A percentile compares a stretch with the other conserved stretches of the same genome.
Evolutionary conservation across 2,888 invertebrate species (phyloP).

Genomic region (Tanaodytes sp.): DNA sequence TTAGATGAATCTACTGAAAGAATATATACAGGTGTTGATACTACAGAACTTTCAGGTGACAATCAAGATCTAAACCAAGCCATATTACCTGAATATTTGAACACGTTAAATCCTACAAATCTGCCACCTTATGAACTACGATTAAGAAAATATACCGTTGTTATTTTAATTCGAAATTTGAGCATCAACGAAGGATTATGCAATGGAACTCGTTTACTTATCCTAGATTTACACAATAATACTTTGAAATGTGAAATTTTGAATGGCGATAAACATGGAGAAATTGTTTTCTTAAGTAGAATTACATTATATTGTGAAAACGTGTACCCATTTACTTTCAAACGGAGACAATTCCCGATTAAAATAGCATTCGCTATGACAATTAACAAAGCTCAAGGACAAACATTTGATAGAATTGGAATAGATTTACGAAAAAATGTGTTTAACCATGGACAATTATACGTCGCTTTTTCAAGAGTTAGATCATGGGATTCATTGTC

Average conservation of each 20-base stretch:
- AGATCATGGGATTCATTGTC: conserved; percentile 3
- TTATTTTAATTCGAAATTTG: conserved; percentile 25
- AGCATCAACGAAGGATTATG: too few relatives aligned
- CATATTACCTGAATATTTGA: conserved; percentile 23
- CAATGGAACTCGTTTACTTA: conserved; percentile 10
- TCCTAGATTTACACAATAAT: not conserved
- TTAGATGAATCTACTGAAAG: conserved; percentile 31
- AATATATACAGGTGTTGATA: conserved; percentile 33
- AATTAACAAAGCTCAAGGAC: conserved; percentile 16
- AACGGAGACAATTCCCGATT: conserved; percentile 1
- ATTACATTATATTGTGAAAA: too few relatives aligned
- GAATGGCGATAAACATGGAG: conserved; percentile 20
- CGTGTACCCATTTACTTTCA: conserved; percentile 1
- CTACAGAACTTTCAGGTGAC: conserved; percentile 12
- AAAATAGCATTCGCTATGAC: conserved; percentile 22
- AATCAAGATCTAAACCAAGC: conserved; percentile 17
- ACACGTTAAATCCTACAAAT: conserved; percentile 16
- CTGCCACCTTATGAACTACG: conserved; percentile 22
- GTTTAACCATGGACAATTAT: conserved; percentile 16
- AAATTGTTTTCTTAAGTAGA: conserved; percentile 10
- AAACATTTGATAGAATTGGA: conserved; percentile 9
- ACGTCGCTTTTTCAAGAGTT: not conserved
- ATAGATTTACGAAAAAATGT: not conserved
- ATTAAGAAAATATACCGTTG: conserved; percentile 12
- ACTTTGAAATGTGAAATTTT: conserved; percentile 47